Evolutionary conservation across 2,113 vertebrate genomes (phyloP), one percentile per base, ranked within the genome.

Genomic region (Brachyhypopomus occidentalis): DNA sequence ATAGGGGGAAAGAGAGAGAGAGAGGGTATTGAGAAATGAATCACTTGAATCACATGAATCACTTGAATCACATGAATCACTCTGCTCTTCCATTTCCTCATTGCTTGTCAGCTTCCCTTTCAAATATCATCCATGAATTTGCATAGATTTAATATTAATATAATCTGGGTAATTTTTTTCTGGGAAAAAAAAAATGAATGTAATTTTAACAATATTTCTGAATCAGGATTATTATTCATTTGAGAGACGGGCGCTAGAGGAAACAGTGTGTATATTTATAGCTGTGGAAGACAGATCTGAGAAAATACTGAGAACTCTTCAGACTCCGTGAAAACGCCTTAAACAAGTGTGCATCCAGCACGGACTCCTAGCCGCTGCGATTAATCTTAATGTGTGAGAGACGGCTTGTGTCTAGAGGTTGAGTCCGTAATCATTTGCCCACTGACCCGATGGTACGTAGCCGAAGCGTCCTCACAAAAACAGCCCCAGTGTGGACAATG

Each of bases 51-150:
- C 20, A 64, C 36, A 36, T 63, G 58, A 79, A 41, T 95, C 93
- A 94, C 91, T 91, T n/a, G n/a, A 69, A 73, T 78, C 20, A 64
- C 36, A 36, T 63, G 58, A 79, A 41, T 95, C 93, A 94, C 91
- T 91, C 90, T 94, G 93, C 94, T 95, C 90, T 92, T 92, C 92
- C 92, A 93, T 91, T 93, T 93, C 95, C 95, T 94, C 94, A 94
- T 95, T 94, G 95, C 95, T 95, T 98, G 96, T 97, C 97, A 97
- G 95, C 92, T 92, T 94, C 88, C 81, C 90, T 98, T 96, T 98
- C 97, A 95, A 96, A 98, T 97, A 95, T 96, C 95, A 87, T 94
- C 93, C 93, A 94, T 96, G 90, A 90, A 97, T 99, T 99, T 97
- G 96, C 97, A 98, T 98, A 95, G 95, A 95, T 97, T 98, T 96